Percentiles rank a stretch among this genome's conserved stretches.
Conservation (phyloP, 2,113 vertebrate species). For the Hypanus sabinus region DNA sequence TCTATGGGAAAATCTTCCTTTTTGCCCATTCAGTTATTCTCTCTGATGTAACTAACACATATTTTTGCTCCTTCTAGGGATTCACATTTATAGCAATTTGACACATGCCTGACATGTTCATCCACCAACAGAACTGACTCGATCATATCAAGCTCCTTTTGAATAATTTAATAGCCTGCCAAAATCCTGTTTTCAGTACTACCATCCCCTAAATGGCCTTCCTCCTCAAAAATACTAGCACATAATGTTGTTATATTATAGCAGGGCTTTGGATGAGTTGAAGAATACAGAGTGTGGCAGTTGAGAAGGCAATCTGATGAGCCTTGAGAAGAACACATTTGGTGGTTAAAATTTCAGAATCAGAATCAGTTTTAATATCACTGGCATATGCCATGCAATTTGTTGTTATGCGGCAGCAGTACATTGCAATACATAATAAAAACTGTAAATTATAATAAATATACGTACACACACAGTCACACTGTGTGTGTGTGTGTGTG, state of each 20-base stretch:
- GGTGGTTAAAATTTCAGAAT: no score
- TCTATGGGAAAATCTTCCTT: background rate
- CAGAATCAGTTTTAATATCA: no score
- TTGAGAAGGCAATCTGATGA: background rate
- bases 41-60: background rate
- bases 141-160: background rate
- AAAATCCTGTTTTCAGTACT: background rate
- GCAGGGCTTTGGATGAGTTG: background rate
- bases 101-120: background rate
- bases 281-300: background rate
- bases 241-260: background rate
- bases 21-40: background rate
- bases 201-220: background rate
- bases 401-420: no score
- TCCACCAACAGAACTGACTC: background rate
- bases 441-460: no score
- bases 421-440: no score
- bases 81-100: background rate
- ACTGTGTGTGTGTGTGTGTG: no score
- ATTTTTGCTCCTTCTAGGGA: background rate
- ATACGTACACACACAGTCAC: no score
- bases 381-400: no score
- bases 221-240: background rate
- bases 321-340: no score
- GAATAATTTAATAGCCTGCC: background rate